Conservation (phyloP, 2,113 vertebrate genomes). For the Callipepla squamata region DNA sequence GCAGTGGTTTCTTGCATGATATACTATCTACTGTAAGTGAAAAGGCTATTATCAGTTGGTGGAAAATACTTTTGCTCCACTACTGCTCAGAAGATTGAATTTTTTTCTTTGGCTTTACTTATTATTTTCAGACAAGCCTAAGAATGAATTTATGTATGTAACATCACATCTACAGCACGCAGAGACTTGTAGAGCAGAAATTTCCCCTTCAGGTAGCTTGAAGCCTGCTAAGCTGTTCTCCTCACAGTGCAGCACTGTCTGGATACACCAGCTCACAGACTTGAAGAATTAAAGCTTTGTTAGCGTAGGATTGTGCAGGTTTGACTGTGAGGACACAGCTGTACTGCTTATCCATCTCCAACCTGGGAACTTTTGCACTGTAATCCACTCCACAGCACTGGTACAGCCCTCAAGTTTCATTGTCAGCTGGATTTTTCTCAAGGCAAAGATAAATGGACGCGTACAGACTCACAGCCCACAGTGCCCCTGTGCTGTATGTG, state of each 20-base stretch:
- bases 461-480: not conserved
- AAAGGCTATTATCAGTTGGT: not conserved
- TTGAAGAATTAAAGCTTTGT: not conserved
- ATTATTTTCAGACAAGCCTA: not conserved
- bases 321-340: not conserved
- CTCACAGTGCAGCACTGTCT: not conserved
- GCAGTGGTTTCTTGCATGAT: not conserved
- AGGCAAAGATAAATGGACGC: not conserved
- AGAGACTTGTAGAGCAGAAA: not conserved
- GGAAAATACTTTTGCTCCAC: not conserved
- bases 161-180: rapidly evolving
- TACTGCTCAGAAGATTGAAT: not conserved
- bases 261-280: not conserved
- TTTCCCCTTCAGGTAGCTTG: not conserved
- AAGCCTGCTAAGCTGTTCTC: not conserved
- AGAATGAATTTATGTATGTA: not conserved
- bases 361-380: not conserved
- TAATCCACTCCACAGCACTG: rapidly evolving
- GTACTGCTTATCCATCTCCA: not conserved
- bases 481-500: not conserved
- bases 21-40: not conserved
- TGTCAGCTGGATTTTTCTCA: not conserved
- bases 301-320: rapidly evolving
- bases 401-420: not conserved
- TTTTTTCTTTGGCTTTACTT: not conserved